Percentiles rank a stretch among this genome's conserved stretches.
phyloP scores from a whole-genome alignment of 2,888 invertebrate species.

The Xylocampa areola region DNA sequence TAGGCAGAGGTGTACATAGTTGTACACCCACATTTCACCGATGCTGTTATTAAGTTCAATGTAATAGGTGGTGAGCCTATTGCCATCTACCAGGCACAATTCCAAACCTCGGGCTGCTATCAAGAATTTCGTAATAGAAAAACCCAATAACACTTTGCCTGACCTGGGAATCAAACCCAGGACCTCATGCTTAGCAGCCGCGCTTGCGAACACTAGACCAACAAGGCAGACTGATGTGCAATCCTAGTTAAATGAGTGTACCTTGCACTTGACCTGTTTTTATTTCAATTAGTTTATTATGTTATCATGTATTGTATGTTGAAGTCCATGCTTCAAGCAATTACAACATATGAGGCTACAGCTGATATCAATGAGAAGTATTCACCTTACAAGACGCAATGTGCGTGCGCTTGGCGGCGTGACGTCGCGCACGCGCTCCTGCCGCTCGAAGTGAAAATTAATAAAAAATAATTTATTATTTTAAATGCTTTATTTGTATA shows the following conservation, averaged over 20 bases:
- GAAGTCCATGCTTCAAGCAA: slow-evolving; percentile 1
- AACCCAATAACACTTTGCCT: too few relatives aligned
- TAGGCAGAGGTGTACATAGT: neutral
- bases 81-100: too few relatives aligned
- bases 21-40: too few relatives aligned
- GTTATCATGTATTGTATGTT: slow-evolving; percentile 4
- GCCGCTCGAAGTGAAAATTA: slow-evolving; percentile 19
- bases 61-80: too few relatives aligned
- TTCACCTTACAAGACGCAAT: slow-evolving; percentile 47
- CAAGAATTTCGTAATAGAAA: too few relatives aligned
- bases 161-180: too few relatives aligned
- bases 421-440: slow-evolving; percentile 28
- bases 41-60: too few relatives aligned
- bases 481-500: slow-evolving; percentile 2
- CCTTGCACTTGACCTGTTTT: too few relatives aligned
- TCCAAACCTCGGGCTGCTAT: too few relatives aligned
- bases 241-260: neutral
- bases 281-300: slow-evolving; percentile 11
- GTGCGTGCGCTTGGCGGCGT: slow-evolving; percentile 30
- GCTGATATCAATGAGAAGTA: slow-evolving; percentile 44
- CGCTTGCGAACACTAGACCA: too few relatives aligned
- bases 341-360: slow-evolving; percentile 24
- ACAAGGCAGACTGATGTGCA: too few relatives aligned
- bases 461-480: slow-evolving; percentile 8
- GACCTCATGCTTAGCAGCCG: too few relatives aligned